Evolutionary conservation across 2,113 vertebrate genomes (phyloP).

Genomic region (Himantopus leucocephalus): DNA sequence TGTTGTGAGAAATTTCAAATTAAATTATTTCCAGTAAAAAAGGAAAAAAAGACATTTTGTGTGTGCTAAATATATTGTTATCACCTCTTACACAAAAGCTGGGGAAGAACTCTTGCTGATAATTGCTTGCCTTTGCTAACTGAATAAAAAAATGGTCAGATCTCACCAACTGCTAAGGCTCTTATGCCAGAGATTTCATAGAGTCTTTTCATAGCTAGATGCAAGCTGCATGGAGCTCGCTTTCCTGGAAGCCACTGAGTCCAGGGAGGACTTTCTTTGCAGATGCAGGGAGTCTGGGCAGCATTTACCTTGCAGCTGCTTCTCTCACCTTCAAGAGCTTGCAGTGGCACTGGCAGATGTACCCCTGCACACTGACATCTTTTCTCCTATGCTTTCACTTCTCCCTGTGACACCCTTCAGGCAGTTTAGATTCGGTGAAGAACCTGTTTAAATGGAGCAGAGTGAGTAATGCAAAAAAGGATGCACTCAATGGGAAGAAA

Average conservation of each 20-base stretch:
- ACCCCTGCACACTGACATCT: not conserved
- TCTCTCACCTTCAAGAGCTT: not conserved
- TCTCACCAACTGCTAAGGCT: not conserved
- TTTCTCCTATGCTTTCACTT: not conserved
- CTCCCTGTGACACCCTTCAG: not conserved
- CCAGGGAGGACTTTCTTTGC: not conserved
- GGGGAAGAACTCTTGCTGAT: not conserved
- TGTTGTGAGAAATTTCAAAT: not conserved
- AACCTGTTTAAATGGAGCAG: not conserved
- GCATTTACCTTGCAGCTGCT: not conserved
- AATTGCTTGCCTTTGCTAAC: not conserved
- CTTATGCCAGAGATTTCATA: not conserved
- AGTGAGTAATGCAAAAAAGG: not conserved
- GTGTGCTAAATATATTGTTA: not conserved
- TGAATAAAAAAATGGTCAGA: not conserved
- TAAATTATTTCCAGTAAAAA: not conserved
- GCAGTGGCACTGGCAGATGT: not conserved
- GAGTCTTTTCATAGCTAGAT: not conserved
- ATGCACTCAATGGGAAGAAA: not conserved
- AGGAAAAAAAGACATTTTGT: not conserved
- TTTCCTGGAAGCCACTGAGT: not conserved
- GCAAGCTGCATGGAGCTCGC: not conserved
- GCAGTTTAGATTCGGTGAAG: not conserved
- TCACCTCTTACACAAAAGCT: not conserved
- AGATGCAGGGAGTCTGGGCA: not conserved